Base-by-base conservation (phyloP, 53 echinoderm and acorn worm species). In the Stichopus horrens region DNA sequence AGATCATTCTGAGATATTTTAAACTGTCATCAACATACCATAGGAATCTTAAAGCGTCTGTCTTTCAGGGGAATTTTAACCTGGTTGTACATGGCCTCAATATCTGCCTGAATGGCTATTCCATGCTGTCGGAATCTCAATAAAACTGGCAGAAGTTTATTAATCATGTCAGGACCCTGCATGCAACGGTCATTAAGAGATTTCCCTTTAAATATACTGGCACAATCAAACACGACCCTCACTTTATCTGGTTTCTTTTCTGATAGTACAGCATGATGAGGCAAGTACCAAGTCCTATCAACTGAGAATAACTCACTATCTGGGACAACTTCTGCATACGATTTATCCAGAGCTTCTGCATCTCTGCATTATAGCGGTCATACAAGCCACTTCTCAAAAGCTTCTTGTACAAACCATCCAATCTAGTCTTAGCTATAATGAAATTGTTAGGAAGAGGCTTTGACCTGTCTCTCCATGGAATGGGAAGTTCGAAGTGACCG, bases 201-300 rank as follows among this genome's bases (percentile, higher is more conserved):
- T n/a, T 73, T 91, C 4, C 90, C 90, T 76, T 37, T 54, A 18
- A 80, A 90, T 9, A 57, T 91, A 52, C 91, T 78, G 11, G 83
- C 91, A 80, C 91, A 91, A 74, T 91, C 83, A 57, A 82, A 91
- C 0, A 91, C 91, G 6, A 91, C 83, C 53, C 90, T 65, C 19
- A 90, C 57, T 53, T 90, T 90, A n/a, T 65, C 90, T n/a, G 90
- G 87, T 63, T 91, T 88, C 57, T 88, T 85, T 2, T 83, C 85
- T 16, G 83, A 56, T 4, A 85, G 1, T 66, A 91, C 91, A 7
- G 63, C 76, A 83, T 91, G 91, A 23, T 91, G 91, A 8, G 89
- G 91, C 8, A 91, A 76, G 23, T 91, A 88, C 91, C 91, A 91
- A 23, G 18, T 85, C 54, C 91, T 88, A 21, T 91, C 91, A 18